Base-by-base conservation (phyloP, 1,140 invertebrate species). In the Asobara japonica region DNA sequence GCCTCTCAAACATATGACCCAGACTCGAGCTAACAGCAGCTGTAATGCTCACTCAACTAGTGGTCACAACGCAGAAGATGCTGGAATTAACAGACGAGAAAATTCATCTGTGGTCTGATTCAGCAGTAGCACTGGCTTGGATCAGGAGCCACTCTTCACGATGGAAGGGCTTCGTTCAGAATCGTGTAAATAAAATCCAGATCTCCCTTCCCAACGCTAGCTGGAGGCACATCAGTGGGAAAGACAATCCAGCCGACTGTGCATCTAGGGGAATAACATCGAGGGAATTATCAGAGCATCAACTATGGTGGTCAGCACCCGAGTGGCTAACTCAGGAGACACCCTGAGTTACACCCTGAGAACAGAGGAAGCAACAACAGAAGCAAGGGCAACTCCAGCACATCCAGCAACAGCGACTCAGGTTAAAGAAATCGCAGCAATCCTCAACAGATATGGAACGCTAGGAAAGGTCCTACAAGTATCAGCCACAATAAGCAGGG, bases 141-240 rank as follows among this genome's bases (percentile, higher is more conserved):
- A 74, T 88, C 2, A 69, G 73, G 25, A 72, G 33, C 16, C 25
- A 76, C 18, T 74, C 81, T 1, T 64, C 72, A 18, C 61, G 68
- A 27, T 78, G 80, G 70, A 82, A 87, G 76, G 78, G 76, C 0
- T 88, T 83, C 76, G 84, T 88, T 3, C 77, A 72, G 0, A 85
- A 89, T 74, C 56, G 84, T 51, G 81, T 86, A 0, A 70, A 71
- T 33, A 60, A 81, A 73, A 85, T 88, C 62, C 78, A 79, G 41
- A 70, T 78, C 22, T 18, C 79, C 1, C 8, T 48, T 79, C 25
- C 20, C 71, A 7, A 72, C 66, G 45, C 81, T 77, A 60, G 36
- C 77, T 60, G 71, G 69, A 36, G 22, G 36, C 60, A 62, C 33
- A 22, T 64, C 13, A 2, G 5, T 33, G 30, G 13, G 1, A 31